phyloP scores from a whole-genome alignment of 2,888 invertebrate species.

The Cordylochernes scorpioides region DNA sequence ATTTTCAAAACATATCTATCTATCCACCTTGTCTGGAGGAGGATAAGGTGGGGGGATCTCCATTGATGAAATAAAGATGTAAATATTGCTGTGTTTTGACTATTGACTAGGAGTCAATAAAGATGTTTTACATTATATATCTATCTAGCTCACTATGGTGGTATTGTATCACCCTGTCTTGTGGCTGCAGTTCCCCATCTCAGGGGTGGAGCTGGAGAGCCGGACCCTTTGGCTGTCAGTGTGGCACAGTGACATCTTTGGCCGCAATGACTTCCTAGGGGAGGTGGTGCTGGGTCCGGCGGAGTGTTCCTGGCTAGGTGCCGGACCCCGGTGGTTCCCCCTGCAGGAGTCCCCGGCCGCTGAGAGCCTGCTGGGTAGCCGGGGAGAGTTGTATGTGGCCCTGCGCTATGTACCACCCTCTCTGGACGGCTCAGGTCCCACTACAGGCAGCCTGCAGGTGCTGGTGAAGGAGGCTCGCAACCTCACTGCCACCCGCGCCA shows the following conservation, averaged over 20 bases:
- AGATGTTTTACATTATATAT: too few species aligned
- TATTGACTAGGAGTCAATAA: too few species aligned
- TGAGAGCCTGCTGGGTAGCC: constrained; percentile 45
- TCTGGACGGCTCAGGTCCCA: constrained; percentile 14
- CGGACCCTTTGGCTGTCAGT: constrained; percentile 80
- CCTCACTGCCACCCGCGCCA: constrained; percentile 55
- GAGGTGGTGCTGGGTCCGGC: constrained; percentile 76
- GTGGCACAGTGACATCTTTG: constrained; percentile 94
- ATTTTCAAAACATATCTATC: too few species aligned
- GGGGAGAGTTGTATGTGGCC: constrained; percentile 71
- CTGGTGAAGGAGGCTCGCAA: constrained; percentile 79
- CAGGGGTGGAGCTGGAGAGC: constrained; percentile 57
- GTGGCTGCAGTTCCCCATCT: constrained; percentile 60
- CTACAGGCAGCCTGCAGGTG: constrained; percentile 60
- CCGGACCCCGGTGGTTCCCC: constrained; percentile 62
- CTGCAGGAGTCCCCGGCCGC: constrained; percentile 34
- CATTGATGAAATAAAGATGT: too few species aligned
- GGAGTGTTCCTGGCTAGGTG: constrained; percentile 68
- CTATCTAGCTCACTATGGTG: too few species aligned
- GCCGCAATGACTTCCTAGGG: constrained; percentile 90
- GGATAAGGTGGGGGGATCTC: too few species aligned
- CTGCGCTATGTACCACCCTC: constrained; percentile 66
- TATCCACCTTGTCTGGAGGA: too few species aligned
- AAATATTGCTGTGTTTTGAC: too few species aligned
- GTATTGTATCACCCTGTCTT: too few species aligned